phyloP scores from a whole-genome alignment of 2,113 vertebrate species.

The zebrafish (Danio rerio) region GRCz12tu NC_133183.1:32089001-32089500 shows the following conservation, averaged over 20 bases:
- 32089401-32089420: slow-evolving; percentile 55
- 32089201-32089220: too few relatives aligned
- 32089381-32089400: slow-evolving; percentile 38
- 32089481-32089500: slow-evolving; percentile 57
- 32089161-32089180: slow-evolving; percentile 63
- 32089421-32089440: slow-evolving; percentile 56
- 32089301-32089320: not conserved
- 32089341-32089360: slow-evolving; percentile 39
- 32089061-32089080: slow-evolving; percentile 76
- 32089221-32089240: too few relatives aligned
- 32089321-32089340: slow-evolving; percentile 17
- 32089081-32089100: slow-evolving; percentile 34
- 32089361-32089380: slow-evolving; percentile 53
- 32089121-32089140: slow-evolving; percentile 60
- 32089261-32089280: too few relatives aligned
- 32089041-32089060: slow-evolving; percentile 67
- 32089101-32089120: slow-evolving; percentile 73
- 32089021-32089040: slow-evolving; percentile 36
- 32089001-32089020: not conserved
- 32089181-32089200: not conserved
- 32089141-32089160: slow-evolving; percentile 60
- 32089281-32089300: too few relatives aligned
- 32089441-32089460: slow-evolving; percentile 49
- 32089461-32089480: slow-evolving; percentile 54
- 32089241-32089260: too few relatives aligned